phyloP scores from a whole-genome alignment of 2,113 vertebrate species.

The Anolis carolinensis region DNA sequence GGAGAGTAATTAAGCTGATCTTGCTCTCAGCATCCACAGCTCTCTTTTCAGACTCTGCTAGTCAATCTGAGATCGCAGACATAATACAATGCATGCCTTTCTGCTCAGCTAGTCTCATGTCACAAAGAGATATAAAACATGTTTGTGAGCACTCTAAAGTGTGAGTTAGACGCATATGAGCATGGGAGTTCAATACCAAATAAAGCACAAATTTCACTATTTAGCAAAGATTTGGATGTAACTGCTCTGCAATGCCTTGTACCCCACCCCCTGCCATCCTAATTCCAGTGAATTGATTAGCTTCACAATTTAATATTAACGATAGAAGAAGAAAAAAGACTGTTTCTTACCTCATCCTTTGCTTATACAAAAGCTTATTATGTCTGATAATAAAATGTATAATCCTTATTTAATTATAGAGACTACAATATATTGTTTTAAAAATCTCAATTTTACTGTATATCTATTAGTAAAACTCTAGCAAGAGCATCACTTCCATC shows the following conservation, averaged over 20 bases:
- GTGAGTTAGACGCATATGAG: neutral
- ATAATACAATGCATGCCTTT: neutral
- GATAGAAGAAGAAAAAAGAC: neutral
- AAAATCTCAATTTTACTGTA: accelerated
- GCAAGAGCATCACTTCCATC: neutral
- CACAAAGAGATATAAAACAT: neutral
- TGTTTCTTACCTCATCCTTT: neutral
- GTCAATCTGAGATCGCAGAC: constrained; percentile 48
- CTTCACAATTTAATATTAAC: neutral
- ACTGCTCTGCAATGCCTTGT: accelerated
- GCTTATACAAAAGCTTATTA: neutral
- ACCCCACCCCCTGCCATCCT: neutral
- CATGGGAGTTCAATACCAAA: neutral
- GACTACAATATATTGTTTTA: neutral
- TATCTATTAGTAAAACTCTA: neutral
- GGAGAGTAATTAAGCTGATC: constrained; percentile 63
- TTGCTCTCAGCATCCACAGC: constrained; percentile 48
- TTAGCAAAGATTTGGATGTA: neutral
- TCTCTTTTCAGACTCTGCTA: constrained; percentile 61
- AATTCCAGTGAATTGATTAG: too few relatives aligned
- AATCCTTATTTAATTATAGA: neutral
- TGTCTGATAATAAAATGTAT: neutral
- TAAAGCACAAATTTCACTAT: neutral
- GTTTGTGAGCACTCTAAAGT: neutral
- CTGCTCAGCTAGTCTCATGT: neutral